These are phyloP conservation scores for Canis aureus DNA, from an alignment of 2,113 vertebrate genomes.

Conservation along the genomic window DNA sequence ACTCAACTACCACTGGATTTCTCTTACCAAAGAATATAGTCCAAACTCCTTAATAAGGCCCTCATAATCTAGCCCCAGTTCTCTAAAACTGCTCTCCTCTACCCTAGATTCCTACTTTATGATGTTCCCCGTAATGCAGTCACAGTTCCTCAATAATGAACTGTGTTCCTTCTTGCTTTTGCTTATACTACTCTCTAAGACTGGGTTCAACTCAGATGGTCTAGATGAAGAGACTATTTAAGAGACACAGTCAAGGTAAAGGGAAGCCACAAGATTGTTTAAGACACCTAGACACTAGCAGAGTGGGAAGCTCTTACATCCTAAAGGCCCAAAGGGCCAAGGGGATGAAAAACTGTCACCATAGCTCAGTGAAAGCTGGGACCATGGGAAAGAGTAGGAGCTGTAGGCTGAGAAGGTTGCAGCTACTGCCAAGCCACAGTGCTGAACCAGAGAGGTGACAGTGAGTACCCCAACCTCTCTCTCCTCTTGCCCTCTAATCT, in stretches of 20 bases:
- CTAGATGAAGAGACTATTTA: background rate
- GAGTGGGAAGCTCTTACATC: background rate
- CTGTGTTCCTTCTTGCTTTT: constrained; percentile 29
- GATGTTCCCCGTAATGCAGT: background rate
- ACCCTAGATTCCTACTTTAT: background rate
- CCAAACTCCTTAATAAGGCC: background rate
- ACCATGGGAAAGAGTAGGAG: background rate
- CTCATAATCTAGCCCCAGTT: background rate
- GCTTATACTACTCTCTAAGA: background rate
- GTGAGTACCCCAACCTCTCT: background rate
- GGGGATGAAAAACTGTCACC: background rate
- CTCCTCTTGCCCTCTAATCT: background rate
- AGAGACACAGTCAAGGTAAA: constrained; percentile 14
- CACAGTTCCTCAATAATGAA: background rate
- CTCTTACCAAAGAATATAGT: background rate
- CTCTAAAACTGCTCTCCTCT: constrained; percentile 1
- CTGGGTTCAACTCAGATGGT: background rate
- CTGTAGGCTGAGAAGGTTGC: background rate
- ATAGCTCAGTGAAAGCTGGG: background rate
- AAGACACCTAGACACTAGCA: background rate
- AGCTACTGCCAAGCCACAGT: background rate
- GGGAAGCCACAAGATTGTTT: background rate
- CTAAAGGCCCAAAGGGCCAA: background rate
- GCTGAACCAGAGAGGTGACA: background rate
- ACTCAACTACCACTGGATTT: background rate